Percentiles rank a stretch among this genome's conserved stretches.
These are phyloP conservation scores for Hippoglossus stenolepis DNA, from an alignment of 2,113 vertebrate species.

Conservation along the genomic window DNA sequence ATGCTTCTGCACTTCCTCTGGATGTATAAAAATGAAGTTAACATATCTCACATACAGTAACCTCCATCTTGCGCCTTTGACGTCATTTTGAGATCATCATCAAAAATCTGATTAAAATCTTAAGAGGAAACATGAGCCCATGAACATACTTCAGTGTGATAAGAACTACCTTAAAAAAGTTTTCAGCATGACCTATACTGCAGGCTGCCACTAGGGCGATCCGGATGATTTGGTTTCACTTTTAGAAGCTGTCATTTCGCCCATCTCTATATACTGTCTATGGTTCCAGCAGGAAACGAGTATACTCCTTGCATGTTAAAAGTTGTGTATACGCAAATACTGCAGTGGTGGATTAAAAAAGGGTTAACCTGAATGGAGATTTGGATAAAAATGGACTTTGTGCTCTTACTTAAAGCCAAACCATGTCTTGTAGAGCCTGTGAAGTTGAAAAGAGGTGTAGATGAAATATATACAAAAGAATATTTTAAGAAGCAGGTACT, in stretches of 20 bases:
- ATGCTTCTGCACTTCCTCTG: too few species aligned
- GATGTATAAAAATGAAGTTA: too few species aligned
- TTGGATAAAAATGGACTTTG: constrained; percentile 24
- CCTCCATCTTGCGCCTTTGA: too few species aligned
- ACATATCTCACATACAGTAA: too few species aligned
- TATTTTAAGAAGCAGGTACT: neutral
- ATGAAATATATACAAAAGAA: constrained; percentile 12
- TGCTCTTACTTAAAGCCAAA: constrained; percentile 88
- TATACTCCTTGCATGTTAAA: constrained; percentile 30
- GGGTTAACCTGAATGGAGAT: neutral
- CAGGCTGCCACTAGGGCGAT: too few species aligned
- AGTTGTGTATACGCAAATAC: constrained; percentile 8
- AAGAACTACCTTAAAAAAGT: too few species aligned
- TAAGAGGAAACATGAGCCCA: too few species aligned
- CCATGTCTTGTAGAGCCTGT: constrained; percentile 83
- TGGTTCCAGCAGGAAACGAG: neutral
- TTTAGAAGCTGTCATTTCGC: neutral
- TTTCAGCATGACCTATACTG: too few species aligned
- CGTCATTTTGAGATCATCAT: too few species aligned
- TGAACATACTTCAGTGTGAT: too few species aligned
- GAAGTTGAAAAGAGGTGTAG: constrained; percentile 58
- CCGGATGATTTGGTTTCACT: neutral
- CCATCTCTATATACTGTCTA: neutral
- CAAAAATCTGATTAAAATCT: too few species aligned
- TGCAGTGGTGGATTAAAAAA: constrained; percentile 6